Percentiles rank a stretch among this genome's conserved stretches.
These are phyloP conservation scores for Micronisus gabar DNA, from an alignment of 2,113 vertebrate species.

Conservation along the genomic window DNA sequence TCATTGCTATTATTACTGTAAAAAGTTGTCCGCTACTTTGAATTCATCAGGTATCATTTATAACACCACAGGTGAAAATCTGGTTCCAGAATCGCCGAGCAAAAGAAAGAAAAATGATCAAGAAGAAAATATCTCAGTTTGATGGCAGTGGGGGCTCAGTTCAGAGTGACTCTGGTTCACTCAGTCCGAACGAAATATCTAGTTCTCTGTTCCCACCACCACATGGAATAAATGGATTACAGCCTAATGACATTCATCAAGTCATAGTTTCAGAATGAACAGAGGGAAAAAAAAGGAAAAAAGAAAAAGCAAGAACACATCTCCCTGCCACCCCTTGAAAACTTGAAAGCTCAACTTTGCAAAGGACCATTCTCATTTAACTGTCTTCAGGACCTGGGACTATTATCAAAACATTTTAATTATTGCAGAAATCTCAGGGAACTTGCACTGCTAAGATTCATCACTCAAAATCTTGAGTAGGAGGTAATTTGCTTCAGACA, in stretches of 20 bases:
- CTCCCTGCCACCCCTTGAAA: neutral
- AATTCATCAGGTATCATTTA: neutral
- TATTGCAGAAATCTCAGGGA: conserved; percentile 18
- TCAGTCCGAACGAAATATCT: conserved; percentile 85
- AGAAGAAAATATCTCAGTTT: conserved; percentile 92
- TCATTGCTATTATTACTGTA: neutral
- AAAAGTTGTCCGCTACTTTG: neutral
- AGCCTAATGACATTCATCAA: conserved; percentile 86
- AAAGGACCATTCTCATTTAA: neutral
- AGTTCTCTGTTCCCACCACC: conserved; percentile 80
- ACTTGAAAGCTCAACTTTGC: neutral
- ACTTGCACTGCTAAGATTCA: conserved; percentile 12
- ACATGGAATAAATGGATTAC: conserved; percentile 80
- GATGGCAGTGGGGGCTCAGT: conserved; percentile 86
- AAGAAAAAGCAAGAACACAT: neutral
- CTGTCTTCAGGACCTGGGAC: neutral
- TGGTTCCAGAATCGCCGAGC: conserved; percentile 96
- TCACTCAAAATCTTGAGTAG: neutral
- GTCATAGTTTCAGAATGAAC: conserved; percentile 83
- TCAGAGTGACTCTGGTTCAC: conserved; percentile 91
- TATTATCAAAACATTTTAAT: neutral
- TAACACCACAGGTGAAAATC: conserved; percentile 85
- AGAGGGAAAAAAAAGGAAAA: neutral
- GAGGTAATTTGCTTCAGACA: neutral
- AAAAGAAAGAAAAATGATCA: conserved; percentile 91